phyloP scores from a whole-genome alignment of 2,888 invertebrate genomes.

The Archaeoteleia sp. region DNA sequence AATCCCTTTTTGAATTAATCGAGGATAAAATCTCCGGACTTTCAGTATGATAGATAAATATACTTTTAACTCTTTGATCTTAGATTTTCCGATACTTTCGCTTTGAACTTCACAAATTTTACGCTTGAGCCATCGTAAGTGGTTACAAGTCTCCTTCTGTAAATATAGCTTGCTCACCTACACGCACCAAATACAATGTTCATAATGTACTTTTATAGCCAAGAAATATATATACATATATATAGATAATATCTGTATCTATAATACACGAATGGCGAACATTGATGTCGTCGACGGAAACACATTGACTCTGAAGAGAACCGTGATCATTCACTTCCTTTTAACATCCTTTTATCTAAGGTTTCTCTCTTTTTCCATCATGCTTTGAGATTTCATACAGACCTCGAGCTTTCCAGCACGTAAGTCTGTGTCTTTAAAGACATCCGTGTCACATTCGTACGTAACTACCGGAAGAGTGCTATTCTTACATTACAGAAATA shows the following conservation, averaged over 20 bases:
- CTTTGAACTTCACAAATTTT: slow-evolving; percentile 40
- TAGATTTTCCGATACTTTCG: slow-evolving; percentile 42
- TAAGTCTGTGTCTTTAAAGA: slow-evolving; percentile 23
- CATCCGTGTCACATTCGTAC: slow-evolving; percentile 15
- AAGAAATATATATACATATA: slow-evolving; percentile 31
- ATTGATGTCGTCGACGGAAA: slow-evolving; percentile 20
- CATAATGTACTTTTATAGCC: slow-evolving; percentile 26
- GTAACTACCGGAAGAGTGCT: slow-evolving; percentile 33
- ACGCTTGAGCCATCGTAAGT: slow-evolving; percentile 26
- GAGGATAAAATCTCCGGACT: slow-evolving; percentile 32
- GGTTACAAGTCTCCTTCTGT: slow-evolving; percentile 24
- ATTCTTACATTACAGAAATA: slow-evolving; percentile 24
- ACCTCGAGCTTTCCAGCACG: slow-evolving; percentile 18
- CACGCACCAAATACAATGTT: slow-evolving; percentile 11
- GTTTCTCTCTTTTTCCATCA: slow-evolving; percentile 15
- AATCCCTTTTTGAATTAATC: slow-evolving; percentile 37
- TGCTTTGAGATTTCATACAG: slow-evolving; percentile 38
- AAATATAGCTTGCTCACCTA: slow-evolving; percentile 30
- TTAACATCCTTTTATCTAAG: slow-evolving; percentile 30
- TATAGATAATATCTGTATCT: too few species aligned
- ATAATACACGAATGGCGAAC: slow-evolving; percentile 25
- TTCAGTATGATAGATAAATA: slow-evolving; percentile 24
- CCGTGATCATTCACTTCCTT: slow-evolving; percentile 35
- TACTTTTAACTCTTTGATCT: slow-evolving; percentile 36
- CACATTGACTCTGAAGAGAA: slow-evolving; percentile 25